Evolutionary conservation across 1,140 invertebrate genomes (phyloP).

Genomic region (Cydia amplana): DNA sequence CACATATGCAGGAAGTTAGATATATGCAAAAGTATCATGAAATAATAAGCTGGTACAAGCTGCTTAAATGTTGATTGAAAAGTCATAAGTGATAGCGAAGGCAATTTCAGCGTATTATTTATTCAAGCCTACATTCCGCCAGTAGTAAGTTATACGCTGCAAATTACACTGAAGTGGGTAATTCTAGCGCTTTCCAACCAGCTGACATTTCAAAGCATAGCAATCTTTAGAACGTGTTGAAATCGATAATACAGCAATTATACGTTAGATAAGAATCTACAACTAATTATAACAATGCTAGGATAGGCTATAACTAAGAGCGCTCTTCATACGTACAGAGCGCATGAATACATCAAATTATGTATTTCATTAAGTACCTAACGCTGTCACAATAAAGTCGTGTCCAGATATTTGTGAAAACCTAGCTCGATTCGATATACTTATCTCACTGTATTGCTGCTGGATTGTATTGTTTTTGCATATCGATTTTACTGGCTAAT

Average conservation of each 20-base stretch:
- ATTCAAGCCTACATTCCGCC: conserved; percentile 18
- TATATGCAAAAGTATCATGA: neutral
- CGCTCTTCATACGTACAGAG: neutral
- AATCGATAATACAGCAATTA: conserved; percentile 6
- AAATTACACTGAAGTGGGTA: conserved; percentile 27
- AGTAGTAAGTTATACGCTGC: conserved; percentile 13
- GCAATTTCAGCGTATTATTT: conserved; percentile 14
- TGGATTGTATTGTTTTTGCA: neutral
- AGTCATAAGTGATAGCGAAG: neutral
- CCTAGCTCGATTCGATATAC: neutral
- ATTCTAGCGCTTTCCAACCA: conserved; percentile 3
- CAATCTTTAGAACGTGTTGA: conserved; percentile 1
- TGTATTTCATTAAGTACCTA: no score
- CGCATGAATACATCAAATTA: neutral
- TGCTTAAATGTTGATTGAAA: conserved; percentile 5
- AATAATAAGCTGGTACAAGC: neutral
- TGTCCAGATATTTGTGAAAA: neutral
- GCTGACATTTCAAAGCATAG: conserved; percentile 1
- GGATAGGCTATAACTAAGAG: no score
- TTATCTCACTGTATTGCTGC: no score
- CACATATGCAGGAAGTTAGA: no score
- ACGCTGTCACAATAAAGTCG: neutral
- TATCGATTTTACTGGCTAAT: neutral
- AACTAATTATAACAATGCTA: neutral
- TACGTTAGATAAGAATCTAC: neutral